Evolutionary conservation across 2,888 invertebrate species (phyloP), one percentile per base, ranked within the genome.

Genomic region (Spatulosminthurus flaviceps): DNA sequence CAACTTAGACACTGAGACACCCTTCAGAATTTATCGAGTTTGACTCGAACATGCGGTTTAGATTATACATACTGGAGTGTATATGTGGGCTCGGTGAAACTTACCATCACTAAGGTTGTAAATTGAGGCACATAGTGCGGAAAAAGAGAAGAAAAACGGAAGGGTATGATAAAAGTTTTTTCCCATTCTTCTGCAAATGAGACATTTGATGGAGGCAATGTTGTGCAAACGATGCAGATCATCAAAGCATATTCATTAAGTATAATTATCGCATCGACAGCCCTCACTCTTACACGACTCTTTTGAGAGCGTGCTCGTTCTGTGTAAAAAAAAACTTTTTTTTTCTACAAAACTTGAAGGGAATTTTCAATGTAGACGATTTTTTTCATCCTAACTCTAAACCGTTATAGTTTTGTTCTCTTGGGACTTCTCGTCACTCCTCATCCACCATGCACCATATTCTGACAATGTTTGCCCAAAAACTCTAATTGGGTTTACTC

Each of bases 201-300:
- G 76, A 76, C 76, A 76, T 76, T 76, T 76, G 76, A 76, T 76
- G 76, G 74, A 76, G 75, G 76, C 74, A 76, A 76, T 76, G 76
- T 67, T 76, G 76, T 69, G 75, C 73, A 70, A 74, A 80, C 69
- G 80, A 80, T 77, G 80, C 77, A 73, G 78, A 78, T 81, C 79
- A 81, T 81, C 79, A 78, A 79, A 81, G 81, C 81, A 77, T 79
- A 81, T 78, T 81, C 81, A 81, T 81, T 81, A 79, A 71, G 66
- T 77, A 75, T 81, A 81, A 81, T 81, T 81, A 81, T 81, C 79
- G 69, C 81, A 78, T 81, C 74, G 67, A 73, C 60, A 64, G 78
- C 41, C 64, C 74, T 5, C 26, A 76, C 24, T 69, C 61, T 51
- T 24, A 51, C 51, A 64, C 34, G 42, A 76, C 66, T 76, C 43